Evolutionary conservation across 2,888 invertebrate genomes (phyloP).

Genomic region (Orthosia gracilis): DNA sequence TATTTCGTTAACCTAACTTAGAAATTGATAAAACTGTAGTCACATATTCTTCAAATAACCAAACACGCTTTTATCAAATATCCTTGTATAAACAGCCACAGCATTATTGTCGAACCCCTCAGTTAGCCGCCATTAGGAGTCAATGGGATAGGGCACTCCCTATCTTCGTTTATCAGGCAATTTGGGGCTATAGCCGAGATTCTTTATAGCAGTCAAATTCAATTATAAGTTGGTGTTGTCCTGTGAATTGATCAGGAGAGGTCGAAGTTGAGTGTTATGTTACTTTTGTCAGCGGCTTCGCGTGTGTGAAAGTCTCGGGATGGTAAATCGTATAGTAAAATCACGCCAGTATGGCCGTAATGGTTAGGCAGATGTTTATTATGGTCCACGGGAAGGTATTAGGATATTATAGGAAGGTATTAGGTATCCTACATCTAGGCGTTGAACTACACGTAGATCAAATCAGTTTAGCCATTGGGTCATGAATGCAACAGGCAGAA

Average conservation of each 20-base stretch:
- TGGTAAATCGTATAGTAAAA: too few species aligned
- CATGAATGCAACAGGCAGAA: too few species aligned
- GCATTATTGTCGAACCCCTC: constrained; percentile 33
- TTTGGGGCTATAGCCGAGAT: constrained; percentile 34
- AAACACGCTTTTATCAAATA: constrained; percentile 16
- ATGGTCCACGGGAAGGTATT: too few species aligned
- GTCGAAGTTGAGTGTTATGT: too few species aligned
- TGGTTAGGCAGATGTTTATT: too few species aligned
- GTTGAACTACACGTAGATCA: too few species aligned
- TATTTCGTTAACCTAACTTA: not conserved
- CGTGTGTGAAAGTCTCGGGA: too few species aligned
- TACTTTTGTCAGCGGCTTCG: too few species aligned
- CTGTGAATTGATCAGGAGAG: constrained; percentile 2
- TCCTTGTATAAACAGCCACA: constrained; percentile 22
- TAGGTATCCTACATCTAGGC: too few species aligned
- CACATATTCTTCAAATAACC: not conserved
- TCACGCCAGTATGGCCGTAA: too few species aligned
- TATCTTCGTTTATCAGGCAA: constrained; percentile 51
- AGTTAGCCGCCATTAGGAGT: constrained; percentile 25
- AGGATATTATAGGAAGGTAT: too few species aligned
- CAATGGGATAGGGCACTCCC: constrained; percentile 34
- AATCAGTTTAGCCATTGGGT: too few species aligned
- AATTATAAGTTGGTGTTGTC: constrained; percentile 36
- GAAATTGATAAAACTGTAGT: not conserved
- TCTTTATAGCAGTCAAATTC: constrained; percentile 38